Percentiles rank a stretch among this genome's conserved stretches.
Conservation (phyloP, 1,140 invertebrate genomes). For the Thaumetopoea pityocampa region DNA sequence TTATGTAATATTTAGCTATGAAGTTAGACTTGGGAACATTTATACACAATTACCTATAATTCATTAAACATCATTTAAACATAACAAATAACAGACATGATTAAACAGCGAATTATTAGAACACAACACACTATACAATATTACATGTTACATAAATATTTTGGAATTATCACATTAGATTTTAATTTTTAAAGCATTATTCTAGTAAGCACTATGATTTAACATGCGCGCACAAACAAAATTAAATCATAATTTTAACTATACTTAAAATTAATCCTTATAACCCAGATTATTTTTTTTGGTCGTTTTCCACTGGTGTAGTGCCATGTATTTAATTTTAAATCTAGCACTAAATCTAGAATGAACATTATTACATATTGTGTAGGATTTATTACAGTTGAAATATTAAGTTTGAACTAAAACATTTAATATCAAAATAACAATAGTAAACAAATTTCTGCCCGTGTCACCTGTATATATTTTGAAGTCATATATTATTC, state of each 20-base stretch:
- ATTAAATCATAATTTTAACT: conserved; percentile 3
- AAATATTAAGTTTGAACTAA: no score
- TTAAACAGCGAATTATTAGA: conserved; percentile 12
- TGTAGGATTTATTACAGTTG: no score
- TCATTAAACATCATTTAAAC: conserved; percentile 10
- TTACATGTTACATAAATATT: conserved; percentile 13
- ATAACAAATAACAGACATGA: conserved; percentile 15
- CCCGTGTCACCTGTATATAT: no score
- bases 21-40: conserved; percentile 1
- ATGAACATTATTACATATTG: no score
- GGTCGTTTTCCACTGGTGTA: conserved; percentile 11
- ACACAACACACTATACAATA: conserved; percentile 15
- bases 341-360: no score
- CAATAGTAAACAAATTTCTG: no score
- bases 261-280: conserved; percentile 3
- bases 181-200: conserved; percentile 16
- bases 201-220: conserved; percentile 14
- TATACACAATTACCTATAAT: conserved; percentile 1
- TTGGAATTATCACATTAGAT: conserved; percentile 17
- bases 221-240: conserved; percentile 13
- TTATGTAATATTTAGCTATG: not conserved
- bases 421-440: no score
- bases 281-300: conserved; percentile 7
- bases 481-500: no score
- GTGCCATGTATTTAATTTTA: no score